phyloP scores from a whole-genome alignment of 2,888 invertebrate genomes.

The Cetonia aurata region DNA sequence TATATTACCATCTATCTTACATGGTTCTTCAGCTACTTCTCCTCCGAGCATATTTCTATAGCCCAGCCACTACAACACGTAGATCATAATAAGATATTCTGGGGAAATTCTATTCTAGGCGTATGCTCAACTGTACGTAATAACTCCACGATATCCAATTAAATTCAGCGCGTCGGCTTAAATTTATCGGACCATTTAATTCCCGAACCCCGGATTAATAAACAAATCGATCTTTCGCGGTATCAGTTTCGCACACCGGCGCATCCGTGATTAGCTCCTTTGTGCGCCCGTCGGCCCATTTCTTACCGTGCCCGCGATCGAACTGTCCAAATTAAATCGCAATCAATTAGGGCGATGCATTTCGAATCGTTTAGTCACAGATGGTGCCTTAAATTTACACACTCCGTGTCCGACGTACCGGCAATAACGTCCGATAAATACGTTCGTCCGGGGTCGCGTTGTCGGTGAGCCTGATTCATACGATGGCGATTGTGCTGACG shows the following conservation, averaged over 20 bases:
- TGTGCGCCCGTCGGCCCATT: not conserved
- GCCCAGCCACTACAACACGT: too few relatives aligned
- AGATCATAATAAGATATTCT: too few relatives aligned
- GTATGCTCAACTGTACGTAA: too few relatives aligned
- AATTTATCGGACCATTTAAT: slow-evolving; percentile 8
- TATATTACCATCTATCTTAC: too few relatives aligned
- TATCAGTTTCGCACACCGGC: slow-evolving; percentile 21
- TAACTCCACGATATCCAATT: too few relatives aligned
- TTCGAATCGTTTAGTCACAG: slow-evolving; percentile 54
- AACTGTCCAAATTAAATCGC: slow-evolving; percentile 46
- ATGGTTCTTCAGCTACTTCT: too few relatives aligned
- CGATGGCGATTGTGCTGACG: slow-evolving; percentile 12
- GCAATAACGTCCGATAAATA: slow-evolving; percentile 30
- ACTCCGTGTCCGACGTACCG: slow-evolving; percentile 35
- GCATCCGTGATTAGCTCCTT: slow-evolving; percentile 31
- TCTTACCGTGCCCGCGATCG: slow-evolving; percentile 21
- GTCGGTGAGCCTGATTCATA: slow-evolving; percentile 17
- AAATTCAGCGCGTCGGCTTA: too few relatives aligned
- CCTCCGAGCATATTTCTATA: too few relatives aligned
- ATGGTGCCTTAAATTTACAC: slow-evolving; percentile 53
- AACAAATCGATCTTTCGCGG: slow-evolving; percentile 4
- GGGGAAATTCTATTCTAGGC: too few relatives aligned
- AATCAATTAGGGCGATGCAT: slow-evolving; percentile 52
- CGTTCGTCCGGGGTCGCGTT: not conserved
- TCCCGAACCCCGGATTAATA: slow-evolving; percentile 10